These are phyloP conservation scores for Otolemur garnettii DNA, from an alignment of 2,113 vertebrate species.

Conservation along the genomic window DNA sequence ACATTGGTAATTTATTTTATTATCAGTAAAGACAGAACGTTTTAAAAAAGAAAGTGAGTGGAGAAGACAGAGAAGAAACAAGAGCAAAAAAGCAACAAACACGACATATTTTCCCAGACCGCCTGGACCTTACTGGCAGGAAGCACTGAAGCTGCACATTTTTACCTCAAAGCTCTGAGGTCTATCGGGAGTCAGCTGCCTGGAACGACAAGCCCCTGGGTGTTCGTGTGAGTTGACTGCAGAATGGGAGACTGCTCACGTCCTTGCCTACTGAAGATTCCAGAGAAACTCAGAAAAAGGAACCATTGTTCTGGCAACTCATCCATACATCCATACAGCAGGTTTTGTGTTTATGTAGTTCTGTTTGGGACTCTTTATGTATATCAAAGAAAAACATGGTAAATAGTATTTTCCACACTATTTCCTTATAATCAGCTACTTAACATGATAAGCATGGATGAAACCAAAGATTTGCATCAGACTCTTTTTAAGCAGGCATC, in stretches of 20 bases:
- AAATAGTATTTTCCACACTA: neutral
- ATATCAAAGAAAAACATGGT: constrained; percentile 47
- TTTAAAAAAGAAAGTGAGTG: neutral
- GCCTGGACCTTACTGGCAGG: neutral
- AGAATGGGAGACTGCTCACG: neutral
- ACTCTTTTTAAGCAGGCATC: neutral
- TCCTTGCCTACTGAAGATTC: neutral
- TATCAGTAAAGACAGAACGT: neutral
- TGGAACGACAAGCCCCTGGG: neutral
- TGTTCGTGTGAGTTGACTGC: neutral
- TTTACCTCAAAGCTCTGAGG: neutral
- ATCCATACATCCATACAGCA: neutral
- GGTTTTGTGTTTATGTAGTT: neutral
- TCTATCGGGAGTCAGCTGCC: neutral
- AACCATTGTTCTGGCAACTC: neutral
- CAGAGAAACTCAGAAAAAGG: neutral
- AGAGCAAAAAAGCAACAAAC: neutral
- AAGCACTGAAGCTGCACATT: neutral
- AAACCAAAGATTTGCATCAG: constrained; percentile 37
- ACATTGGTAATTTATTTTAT: neutral
- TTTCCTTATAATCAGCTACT: neutral
- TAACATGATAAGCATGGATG: neutral
- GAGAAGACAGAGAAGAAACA: neutral
- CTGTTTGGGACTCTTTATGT: neutral
- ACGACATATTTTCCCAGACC: neutral